These are phyloP conservation scores for Priocnemis perturbator DNA, from an alignment of 2,888 invertebrate genomes.

Conservation along the genomic window DNA sequence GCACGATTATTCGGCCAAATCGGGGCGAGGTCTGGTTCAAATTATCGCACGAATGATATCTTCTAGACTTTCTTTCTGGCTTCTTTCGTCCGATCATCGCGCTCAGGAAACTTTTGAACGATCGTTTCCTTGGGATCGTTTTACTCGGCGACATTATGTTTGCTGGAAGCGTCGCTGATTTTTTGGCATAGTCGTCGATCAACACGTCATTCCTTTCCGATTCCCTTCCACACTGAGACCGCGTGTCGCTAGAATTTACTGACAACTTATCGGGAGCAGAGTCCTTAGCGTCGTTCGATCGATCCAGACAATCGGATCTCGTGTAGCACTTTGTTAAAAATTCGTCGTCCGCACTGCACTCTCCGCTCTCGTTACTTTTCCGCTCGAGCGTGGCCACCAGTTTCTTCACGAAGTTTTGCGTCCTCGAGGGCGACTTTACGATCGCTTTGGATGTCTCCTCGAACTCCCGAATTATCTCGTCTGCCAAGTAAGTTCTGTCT, in stretches of 20 bases:
- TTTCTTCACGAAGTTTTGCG: slow-evolving; percentile 47
- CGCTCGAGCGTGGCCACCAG: slow-evolving; percentile 48
- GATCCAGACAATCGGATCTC: not conserved
- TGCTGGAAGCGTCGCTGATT: slow-evolving; percentile 1
- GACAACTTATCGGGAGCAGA: no score
- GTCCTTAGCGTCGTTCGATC: not conserved
- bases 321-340: slow-evolving; percentile 36
- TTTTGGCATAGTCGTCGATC: no score
- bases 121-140: slow-evolving; percentile 16
- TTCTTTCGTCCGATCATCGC: slow-evolving; percentile 42
- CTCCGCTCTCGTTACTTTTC: slow-evolving; percentile 26
- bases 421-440: slow-evolving; percentile 14
- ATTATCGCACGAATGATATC: slow-evolving; percentile 23
- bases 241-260: no score
- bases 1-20: slow-evolving; percentile 5
- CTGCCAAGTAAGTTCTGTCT: slow-evolving; percentile 5
- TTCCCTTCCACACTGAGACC: no score
- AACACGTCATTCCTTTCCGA: no score
- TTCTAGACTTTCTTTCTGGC: slow-evolving; percentile 18
- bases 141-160: not conserved
- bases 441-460: slow-evolving; percentile 7
- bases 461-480: slow-evolving; percentile 25
- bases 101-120: slow-evolving; percentile 43
- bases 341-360: slow-evolving; percentile 42
- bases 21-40: not conserved